Evolutionary conservation across 92 coral and sea anemone species (phyloP).

Genomic region (Parazoanthus darwini): DNA sequence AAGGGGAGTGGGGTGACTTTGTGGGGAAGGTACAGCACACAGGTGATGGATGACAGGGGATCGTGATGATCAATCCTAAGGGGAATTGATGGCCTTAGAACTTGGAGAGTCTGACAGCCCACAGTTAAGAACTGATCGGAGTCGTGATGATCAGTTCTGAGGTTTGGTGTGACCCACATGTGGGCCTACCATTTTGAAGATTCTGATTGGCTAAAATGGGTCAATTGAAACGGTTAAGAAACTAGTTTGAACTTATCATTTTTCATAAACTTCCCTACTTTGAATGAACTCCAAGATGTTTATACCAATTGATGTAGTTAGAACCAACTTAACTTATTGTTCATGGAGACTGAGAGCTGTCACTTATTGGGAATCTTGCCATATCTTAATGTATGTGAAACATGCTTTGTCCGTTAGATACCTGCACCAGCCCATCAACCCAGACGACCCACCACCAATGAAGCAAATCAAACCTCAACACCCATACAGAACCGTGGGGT

Average conservation of each 20-base stretch:
- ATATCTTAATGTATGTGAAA: neutral
- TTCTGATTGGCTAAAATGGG: neutral
- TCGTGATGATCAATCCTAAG: conserved; percentile 88
- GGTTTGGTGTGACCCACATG: neutral
- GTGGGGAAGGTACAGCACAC: conserved; percentile 99
- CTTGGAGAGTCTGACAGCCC: conserved; percentile 99
- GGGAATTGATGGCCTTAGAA: no score
- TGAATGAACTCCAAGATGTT: no score
- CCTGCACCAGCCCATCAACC: conserved; percentile 83
- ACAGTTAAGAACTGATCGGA: conserved; percentile 61
- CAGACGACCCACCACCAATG: conserved; percentile 92
- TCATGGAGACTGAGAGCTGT: no score
- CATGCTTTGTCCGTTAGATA: conserved; percentile 54
- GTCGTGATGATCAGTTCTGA: conserved; percentile 30
- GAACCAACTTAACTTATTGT: no score
- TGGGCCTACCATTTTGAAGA: neutral
- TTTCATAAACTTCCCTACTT: no score
- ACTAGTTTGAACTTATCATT: no score
- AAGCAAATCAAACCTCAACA: conserved; percentile 78
- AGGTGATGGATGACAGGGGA: conserved; percentile 74
- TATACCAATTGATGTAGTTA: no score
- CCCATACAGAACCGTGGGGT: conserved; percentile 94
- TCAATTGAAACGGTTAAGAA: no score
- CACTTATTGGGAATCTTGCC: no score
- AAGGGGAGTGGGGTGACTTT: conserved; percentile 75